Conservation (phyloP, 1,140 invertebrate genomes). For the Teleopsis dalmanni region DNA sequence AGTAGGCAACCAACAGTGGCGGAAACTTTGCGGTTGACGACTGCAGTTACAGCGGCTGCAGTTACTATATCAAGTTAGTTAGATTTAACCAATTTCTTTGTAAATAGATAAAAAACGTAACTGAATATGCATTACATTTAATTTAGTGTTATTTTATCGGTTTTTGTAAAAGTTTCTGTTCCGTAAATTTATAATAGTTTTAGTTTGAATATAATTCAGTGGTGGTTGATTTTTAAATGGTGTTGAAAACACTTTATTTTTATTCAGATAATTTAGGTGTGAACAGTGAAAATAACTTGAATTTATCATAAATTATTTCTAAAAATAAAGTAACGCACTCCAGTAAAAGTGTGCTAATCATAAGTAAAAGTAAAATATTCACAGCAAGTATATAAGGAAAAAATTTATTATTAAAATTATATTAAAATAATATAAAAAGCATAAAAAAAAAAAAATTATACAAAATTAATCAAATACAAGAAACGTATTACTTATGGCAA, state of each 20-base stretch:
- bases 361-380: neutral
- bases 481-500: no score
- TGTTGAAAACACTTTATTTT: no score
- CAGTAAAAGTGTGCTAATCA: no score
- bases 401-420: neutral
- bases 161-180: no score
- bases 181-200: no score
- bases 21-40: neutral
- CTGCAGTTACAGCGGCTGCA: neutral
- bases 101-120: neutral
- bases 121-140: neutral
- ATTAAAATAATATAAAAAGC: neutral
- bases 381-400: neutral
- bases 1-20: neutral
- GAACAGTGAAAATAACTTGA: no score
- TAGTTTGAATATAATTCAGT: no score
- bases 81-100: slow-evolving; percentile 7
- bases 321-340: no score
- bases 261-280: no score
- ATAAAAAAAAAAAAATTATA: neutral
- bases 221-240: no score
- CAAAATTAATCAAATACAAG: neutral
- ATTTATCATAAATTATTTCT: no score
- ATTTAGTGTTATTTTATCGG: no score
- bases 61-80: slow-evolving; percentile 9